These are phyloP conservation scores for Protophormia terraenovae DNA, from an alignment of 2,888 invertebrate species.

Conservation along the genomic window DNA sequence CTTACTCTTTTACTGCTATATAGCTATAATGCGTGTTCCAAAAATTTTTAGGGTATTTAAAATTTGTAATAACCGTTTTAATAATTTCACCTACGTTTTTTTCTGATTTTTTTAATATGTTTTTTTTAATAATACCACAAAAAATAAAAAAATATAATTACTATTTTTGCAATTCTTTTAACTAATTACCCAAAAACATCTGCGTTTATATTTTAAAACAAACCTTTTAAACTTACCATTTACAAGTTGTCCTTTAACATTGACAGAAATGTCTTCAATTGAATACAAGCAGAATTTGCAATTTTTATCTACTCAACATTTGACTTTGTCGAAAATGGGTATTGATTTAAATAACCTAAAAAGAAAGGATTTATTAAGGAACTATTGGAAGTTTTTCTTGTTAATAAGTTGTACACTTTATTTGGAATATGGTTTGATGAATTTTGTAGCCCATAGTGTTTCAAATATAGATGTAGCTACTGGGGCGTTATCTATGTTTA, in stretches of 20 bases:
- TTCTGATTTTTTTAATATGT: too few relatives aligned
- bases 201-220: neutral
- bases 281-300: conserved; percentile 31
- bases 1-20: too few relatives aligned
- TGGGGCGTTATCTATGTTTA: conserved; percentile 35
- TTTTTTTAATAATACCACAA: too few relatives aligned
- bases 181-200: neutral
- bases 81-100: too few relatives aligned
- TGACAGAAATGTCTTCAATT: conserved; percentile 26
- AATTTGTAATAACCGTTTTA: too few relatives aligned
- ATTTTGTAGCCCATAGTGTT: conserved; percentile 1
- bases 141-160: too few relatives aligned
- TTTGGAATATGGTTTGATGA: conserved; percentile 46
- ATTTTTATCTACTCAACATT: conserved; percentile 19
- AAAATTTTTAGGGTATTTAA: too few relatives aligned
- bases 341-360: conserved; percentile 16
- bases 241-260: neutral
- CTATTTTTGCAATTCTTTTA: conserved; percentile 15
- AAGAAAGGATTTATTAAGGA: conserved; percentile 1
- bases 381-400: conserved; percentile 13
- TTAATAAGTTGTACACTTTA: conserved; percentile 17
- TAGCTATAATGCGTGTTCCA: too few relatives aligned
- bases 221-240: neutral
- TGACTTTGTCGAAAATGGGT: conserved; percentile 21
- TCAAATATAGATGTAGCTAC: conserved; percentile 24